Conservation (phyloP, 2,797 vertebrate genomes). For the Melanotaenia maccullochi region DNA sequence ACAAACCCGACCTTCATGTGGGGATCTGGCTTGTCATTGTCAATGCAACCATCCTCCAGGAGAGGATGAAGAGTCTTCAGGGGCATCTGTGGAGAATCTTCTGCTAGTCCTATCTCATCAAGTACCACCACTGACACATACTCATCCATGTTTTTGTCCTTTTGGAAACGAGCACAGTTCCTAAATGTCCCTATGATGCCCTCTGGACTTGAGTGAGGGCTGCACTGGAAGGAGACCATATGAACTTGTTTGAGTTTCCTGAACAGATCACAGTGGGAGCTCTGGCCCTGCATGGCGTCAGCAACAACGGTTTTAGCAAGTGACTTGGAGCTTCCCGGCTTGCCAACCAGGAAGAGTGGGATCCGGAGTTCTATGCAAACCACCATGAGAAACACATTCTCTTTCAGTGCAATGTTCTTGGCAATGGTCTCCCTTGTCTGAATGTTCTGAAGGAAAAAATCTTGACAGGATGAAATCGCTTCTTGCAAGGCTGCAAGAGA, state of each 20-base stretch:
- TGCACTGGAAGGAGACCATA: conserved; percentile 88
- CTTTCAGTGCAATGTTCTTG: conserved; percentile 83
- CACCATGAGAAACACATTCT: conserved; percentile 88
- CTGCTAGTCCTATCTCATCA: conserved; percentile 87
- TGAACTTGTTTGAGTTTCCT: conserved; percentile 82
- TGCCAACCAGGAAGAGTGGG: conserved; percentile 86
- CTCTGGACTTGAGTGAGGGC: conserved; percentile 86
- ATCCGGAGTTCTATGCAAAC: conserved; percentile 85
- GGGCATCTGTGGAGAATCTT: conserved; percentile 88
- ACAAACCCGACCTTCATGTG: conserved; percentile 88
- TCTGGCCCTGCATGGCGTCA: conserved; percentile 83
- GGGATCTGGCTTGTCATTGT: conserved; percentile 78
- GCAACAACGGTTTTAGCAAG: conserved; percentile 85
- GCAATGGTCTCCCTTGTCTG: conserved; percentile 78
- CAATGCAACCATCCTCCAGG: conserved; percentile 86
- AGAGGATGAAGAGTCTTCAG: conserved; percentile 86
- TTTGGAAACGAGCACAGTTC: conserved; percentile 85
- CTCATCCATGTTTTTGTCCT: conserved; percentile 82
- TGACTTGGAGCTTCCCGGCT: conserved; percentile 87
- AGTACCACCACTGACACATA: conserved; percentile 86
- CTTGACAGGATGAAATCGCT: conserved; percentile 80
- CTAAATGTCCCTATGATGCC: conserved; percentile 85
- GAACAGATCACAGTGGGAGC: conserved; percentile 77
- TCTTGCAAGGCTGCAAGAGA: conserved; percentile 42
- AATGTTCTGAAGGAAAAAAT: conserved; percentile 79